These are phyloP conservation scores for Indicator indicator DNA, from an alignment of 2,113 vertebrate species.

Conservation along the genomic window DNA sequence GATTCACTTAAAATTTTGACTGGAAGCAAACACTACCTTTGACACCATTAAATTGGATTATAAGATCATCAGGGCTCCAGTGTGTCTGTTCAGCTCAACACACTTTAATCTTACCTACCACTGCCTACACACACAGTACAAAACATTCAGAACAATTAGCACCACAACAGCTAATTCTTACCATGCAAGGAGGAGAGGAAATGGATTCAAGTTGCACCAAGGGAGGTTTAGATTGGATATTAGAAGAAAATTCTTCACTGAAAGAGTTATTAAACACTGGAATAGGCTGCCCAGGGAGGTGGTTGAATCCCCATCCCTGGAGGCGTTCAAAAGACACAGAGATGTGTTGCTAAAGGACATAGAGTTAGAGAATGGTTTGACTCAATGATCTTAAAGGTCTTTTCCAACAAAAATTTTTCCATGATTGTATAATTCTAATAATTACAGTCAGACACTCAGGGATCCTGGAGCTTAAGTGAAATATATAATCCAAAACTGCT, in stretches of 20 bases:
- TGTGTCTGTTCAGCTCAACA: not conserved
- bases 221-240: too few relatives aligned
- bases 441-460: not conserved
- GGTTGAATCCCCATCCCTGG: too few relatives aligned
- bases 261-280: too few relatives aligned
- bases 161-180: not conserved
- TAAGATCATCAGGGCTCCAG: not conserved
- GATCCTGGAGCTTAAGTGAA: not conserved
- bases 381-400: too few relatives aligned
- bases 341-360: too few relatives aligned
- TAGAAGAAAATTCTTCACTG: too few relatives aligned
- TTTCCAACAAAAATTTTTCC: too few relatives aligned
- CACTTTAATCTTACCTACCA: not conserved
- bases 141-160: not conserved
- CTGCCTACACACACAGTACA: not conserved
- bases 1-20: not conserved
- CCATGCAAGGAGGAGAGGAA: not conserved
- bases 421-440: too few relatives aligned
- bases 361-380: too few relatives aligned
- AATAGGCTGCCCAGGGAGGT: too few relatives aligned
- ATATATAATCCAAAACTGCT: not conserved
- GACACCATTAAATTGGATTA: not conserved
- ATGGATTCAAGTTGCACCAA: too few relatives aligned
- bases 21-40: not conserved
- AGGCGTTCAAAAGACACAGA: too few relatives aligned